phyloP scores from a whole-genome alignment of 1,140 invertebrate species.

The Neodiprion lecontei region DNA sequence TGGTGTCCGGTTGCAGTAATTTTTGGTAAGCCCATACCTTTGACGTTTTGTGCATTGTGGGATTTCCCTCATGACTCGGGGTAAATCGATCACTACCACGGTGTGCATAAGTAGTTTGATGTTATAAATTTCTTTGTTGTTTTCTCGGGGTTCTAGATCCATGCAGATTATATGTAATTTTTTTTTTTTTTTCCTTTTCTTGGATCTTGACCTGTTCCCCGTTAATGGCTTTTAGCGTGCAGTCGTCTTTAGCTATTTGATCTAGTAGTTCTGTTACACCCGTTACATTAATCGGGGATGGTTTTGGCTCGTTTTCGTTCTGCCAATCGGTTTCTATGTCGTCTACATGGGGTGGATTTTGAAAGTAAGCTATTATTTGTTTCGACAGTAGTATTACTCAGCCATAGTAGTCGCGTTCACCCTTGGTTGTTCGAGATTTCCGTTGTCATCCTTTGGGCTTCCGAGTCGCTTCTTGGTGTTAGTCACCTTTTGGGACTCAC shows the following conservation, averaged over 20 bases:
- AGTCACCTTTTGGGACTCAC: background rate
- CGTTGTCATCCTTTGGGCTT: background rate
- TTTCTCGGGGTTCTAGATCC: conserved; percentile 36
- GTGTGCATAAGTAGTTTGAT: conserved; percentile 30
- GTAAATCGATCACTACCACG: conserved; percentile 39
- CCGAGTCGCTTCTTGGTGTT: background rate
- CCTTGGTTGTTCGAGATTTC: background rate
- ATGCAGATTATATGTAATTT: conserved; percentile 33
- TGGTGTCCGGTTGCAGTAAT: conserved; percentile 35
- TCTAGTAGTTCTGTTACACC: background rate
- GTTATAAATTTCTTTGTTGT: conserved; percentile 40
- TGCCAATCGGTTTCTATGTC: background rate
- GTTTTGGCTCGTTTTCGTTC: background rate
- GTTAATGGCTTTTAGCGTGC: background rate
- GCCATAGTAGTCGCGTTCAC: background rate
- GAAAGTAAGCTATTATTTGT: background rate
- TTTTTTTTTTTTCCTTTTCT: background rate
- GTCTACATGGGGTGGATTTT: background rate
- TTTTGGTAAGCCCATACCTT: conserved; percentile 45
- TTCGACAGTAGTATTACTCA: background rate
- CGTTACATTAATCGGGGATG: background rate
- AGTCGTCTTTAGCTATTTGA: background rate
- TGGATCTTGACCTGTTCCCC: background rate
- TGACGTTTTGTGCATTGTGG: conserved; percentile 46
- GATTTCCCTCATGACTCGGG: conserved; percentile 34